phyloP scores from a whole-genome alignment of 1,140 invertebrate species.

The Telenomus remus region DNA sequence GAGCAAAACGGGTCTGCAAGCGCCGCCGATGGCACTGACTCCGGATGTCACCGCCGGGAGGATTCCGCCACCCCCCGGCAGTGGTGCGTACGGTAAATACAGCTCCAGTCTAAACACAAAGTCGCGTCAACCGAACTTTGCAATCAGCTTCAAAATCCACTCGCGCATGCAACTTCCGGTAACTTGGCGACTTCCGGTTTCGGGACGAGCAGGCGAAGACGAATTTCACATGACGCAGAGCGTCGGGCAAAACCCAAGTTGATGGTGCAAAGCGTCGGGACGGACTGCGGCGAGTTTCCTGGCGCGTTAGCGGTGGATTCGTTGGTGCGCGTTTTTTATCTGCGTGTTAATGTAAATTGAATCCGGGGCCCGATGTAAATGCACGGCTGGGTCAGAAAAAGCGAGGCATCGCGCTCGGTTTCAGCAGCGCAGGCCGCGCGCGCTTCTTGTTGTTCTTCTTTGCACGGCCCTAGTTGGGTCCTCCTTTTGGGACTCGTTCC shows the following conservation, averaged over 20 bases:
- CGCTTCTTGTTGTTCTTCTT: constrained; percentile 50
- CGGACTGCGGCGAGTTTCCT: constrained; percentile 8
- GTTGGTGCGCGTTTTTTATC: constrained; percentile 65
- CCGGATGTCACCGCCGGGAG: constrained; percentile 71
- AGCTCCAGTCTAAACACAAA: constrained; percentile 72
- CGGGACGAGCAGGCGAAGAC: too few relatives aligned
- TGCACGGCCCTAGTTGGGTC: constrained; percentile 51
- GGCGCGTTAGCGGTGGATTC: constrained; percentile 43
- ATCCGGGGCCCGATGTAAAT: constrained; percentile 65
- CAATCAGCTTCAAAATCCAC: too few relatives aligned
- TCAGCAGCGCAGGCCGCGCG: constrained; percentile 36
- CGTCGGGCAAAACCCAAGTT: too few relatives aligned
- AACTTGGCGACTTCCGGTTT: too few relatives aligned
- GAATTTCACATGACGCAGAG: too few relatives aligned
- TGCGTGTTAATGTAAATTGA: constrained; percentile 72
- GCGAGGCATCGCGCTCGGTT: constrained; percentile 37
- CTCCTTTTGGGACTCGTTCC: constrained; percentile 64
- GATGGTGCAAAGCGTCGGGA: too few relatives aligned
- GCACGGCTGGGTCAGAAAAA: constrained; percentile 51
- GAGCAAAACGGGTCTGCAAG: constrained; percentile 66
- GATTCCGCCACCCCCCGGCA: constrained; percentile 73
- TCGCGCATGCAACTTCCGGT: too few relatives aligned
- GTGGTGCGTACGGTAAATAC: constrained; percentile 74
- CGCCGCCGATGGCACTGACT: constrained; percentile 54
- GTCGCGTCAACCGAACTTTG: background rate